Evolutionary conservation across 2,797 vertebrate species (phyloP).

Genomic region (Oreochromis grahami): DNA sequence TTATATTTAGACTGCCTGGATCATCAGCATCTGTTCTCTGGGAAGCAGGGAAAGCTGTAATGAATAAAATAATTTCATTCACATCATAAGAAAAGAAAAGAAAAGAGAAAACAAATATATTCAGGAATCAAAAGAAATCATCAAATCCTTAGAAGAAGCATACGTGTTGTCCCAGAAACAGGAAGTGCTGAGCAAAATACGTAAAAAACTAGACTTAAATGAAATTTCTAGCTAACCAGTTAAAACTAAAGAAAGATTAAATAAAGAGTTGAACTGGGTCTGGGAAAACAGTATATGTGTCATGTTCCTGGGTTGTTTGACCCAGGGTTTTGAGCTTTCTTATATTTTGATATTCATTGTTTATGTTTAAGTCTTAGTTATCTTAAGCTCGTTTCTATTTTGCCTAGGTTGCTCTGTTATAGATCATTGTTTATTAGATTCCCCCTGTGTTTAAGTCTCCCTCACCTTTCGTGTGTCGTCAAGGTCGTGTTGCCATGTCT

Average conservation of each 20-base stretch:
- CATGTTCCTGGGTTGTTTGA: neutral
- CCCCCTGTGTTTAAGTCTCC: neutral
- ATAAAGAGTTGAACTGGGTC: neutral
- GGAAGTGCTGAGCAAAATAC: fast-evolving
- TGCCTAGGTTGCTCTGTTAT: neutral
- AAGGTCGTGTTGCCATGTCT: fast-evolving
- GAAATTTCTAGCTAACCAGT: neutral
- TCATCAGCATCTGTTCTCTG: neutral
- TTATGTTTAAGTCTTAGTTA: neutral
- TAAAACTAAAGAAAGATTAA: neutral
- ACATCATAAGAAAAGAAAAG: neutral
- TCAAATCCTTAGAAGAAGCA: neutral
- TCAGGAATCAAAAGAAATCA: neutral
- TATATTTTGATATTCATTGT: neutral
- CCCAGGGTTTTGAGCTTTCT: neutral
- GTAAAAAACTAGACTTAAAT: neutral
- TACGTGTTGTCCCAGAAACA: fast-evolving
- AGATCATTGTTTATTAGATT: neutral
- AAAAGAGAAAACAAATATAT: neutral
- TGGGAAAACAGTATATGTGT: neutral
- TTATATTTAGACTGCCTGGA: neutral
- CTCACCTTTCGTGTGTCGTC: neutral
- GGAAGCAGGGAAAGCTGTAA: fast-evolving
- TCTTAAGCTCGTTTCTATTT: neutral
- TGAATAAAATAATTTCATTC: neutral